phyloP scores from a whole-genome alignment of 2,113 vertebrate species.

The Indicator maculatus region DNA sequence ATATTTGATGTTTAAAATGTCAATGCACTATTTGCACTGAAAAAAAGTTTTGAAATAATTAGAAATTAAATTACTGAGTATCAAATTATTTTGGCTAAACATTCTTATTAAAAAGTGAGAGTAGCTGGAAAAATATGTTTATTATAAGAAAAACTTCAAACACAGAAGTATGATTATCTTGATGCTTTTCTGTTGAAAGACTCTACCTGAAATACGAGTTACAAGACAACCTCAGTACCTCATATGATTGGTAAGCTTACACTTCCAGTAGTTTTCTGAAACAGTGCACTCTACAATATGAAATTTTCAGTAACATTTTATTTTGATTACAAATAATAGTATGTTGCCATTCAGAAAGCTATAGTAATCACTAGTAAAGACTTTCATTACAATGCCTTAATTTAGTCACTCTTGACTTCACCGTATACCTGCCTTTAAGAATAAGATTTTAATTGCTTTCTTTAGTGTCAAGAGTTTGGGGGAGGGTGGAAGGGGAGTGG shows the following conservation, averaged over 20 bases:
- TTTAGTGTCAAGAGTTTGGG: neutral
- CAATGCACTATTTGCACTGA: neutral
- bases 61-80: neutral
- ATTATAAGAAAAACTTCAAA: neutral
- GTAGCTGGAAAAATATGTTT: neutral
- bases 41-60: neutral
- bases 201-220: neutral
- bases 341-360: neutral
- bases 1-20: neutral
- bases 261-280: neutral
- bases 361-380: neutral
- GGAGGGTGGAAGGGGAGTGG: no score
- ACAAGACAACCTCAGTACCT: neutral
- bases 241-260: neutral
- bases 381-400: neutral
- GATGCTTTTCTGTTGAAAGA: neutral
- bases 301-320: neutral
- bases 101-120: neutral
- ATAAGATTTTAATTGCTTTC: neutral
- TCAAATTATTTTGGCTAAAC: neutral
- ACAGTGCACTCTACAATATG: neutral
- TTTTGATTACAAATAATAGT: neutral
- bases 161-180: neutral
- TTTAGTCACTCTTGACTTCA: neutral
- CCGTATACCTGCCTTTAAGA: neutral